Evolutionary conservation across 2,113 vertebrate species (phyloP), one percentile per base, ranked within the genome.

Genomic region (Boleophthalmus pectinirostris): DNA sequence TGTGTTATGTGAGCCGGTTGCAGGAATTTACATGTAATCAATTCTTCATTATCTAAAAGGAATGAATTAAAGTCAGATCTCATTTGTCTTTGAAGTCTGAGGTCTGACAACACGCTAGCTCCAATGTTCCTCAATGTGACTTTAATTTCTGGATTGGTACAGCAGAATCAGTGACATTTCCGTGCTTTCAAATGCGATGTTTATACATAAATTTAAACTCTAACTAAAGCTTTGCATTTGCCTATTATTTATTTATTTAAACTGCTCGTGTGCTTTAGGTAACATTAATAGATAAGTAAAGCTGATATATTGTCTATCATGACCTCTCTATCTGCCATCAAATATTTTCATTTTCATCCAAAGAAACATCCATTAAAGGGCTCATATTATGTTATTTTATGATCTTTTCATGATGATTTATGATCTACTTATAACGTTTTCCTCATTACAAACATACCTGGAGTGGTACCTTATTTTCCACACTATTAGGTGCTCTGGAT

Each of bases 11-110:
- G 16, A 18, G 61, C 38, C 61, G 38, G 21, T 64, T 43, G 33
- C 33, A 12, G 18, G 29, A 64, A 64, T 64, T 64, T 64, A 43
- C 61, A 64, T 64, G 61, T 64, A n/a, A 64, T 64, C 61, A 64
- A 64, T 64, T 64, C 29, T 64, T 64, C 61, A 64, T 64, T 64
- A 64, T 43, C 33, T 38, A 35, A 64, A 35, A 43, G 2, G 61
- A 64, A 64, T 35, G 33, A 33, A 64, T 64, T 64, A 64, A n/a
- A 64, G 61, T 20, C 61, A 38, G 20, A 64, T 1, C 20, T 10
- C 18, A 64, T 64, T 64, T 64, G 61, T 64, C 61, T n/a, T 43
- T 20, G 11, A 21, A 43, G 3, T 64, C 61, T n/a, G 20, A 64
- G n/a, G 61, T n/a, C 33, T 64, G 33, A 64, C 61, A 64, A n/a